Percentiles rank a stretch among this genome's conserved stretches.
Conservation (phyloP, 2,888 invertebrate species). For the Diachrysia chrysitis region DNA sequence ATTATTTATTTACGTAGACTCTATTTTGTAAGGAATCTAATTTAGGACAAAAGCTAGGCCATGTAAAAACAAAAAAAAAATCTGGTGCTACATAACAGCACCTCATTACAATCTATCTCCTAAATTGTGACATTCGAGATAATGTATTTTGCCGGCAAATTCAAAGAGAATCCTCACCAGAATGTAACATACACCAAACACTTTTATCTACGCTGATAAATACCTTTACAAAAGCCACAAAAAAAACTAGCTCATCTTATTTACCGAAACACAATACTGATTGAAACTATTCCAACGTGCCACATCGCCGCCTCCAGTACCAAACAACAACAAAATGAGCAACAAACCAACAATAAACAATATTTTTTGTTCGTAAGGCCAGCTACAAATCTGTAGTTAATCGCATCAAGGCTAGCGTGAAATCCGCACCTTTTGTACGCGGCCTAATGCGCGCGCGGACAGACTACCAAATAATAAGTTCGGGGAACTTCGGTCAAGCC, state of each 20-base stretch:
- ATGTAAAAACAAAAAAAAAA: too few species aligned
- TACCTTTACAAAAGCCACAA: neutral
- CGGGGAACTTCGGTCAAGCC: conserved; percentile 21
- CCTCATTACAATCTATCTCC: neutral
- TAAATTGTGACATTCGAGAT: neutral
- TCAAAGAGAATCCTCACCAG: neutral
- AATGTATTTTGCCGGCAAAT: neutral
- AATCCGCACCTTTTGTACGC: conserved; percentile 55
- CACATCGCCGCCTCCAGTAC: conserved; percentile 24
- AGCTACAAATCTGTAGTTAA: conserved; percentile 54
- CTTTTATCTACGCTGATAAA: neutral
- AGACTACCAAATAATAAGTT: conserved; percentile 39
- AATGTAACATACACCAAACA: neutral
- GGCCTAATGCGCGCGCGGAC: conserved; percentile 51
- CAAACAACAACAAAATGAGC: conserved; percentile 46
- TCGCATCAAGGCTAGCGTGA: conserved; percentile 60
- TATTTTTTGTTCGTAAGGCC: conserved; percentile 50
- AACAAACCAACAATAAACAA: conserved; percentile 51
- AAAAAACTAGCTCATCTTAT: conserved; percentile 5
- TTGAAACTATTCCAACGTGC: conserved; percentile 17
- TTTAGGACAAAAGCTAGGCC: too few species aligned
- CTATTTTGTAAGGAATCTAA: too few species aligned
- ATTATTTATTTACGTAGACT: too few species aligned
- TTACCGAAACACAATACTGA: conserved; percentile 12
- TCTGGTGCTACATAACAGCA: too few species aligned